Evolutionary conservation across 92 coral and sea anemone genomes (phyloP), one percentile per base, ranked within the genome.

Genomic region (Zoanthus sansibaricus): DNA sequence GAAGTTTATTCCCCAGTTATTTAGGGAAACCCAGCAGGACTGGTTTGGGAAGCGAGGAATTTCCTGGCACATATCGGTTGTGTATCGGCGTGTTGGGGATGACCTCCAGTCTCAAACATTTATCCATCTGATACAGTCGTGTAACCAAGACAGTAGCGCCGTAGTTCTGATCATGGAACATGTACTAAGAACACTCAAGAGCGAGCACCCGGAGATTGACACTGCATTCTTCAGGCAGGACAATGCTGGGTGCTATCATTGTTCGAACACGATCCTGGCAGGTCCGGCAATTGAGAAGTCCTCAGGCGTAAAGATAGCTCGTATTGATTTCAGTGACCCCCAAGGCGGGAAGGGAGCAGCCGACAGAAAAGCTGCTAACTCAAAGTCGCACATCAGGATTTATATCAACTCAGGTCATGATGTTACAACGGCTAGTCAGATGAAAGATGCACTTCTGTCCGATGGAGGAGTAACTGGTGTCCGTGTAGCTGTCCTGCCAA

Each of bases 31-130:
- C 55, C 77, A 72, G 16, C 77, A 72, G 55, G 77, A 72, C 31
- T 72, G 77, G 77, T 72, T 72, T 44, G 77, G 30, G 6, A 72
- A 72, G 51, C 52, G 77, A 72, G 77, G 77, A 72, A 72, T 72
- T 42, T 72, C 77, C 6, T 72, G 77, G 77, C 77, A 72, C 51
- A 72, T 72, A 42, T 72, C 55, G 25, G 56, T 72, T 52, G 77
- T 72, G 77, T 72, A 72, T 21, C 56, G 77, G 20, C 77, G 56
- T 72, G 56, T 45, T 72, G 56, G 9, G 21, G 55, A 45, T 5
- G 77, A 44, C 8, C 77, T 72, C 31, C 77, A 72, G 31, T 16
- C 77, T 5, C 77, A 72, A 21, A 61, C 68, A 18, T 16, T 61
- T 33, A 21, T 72, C 3, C 77, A 72, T 42, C 21, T 72, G 54